Percentiles rank a stretch among this genome's conserved stretches.
These are phyloP conservation scores for Drosophila sordidula DNA, from an alignment of 2,888 invertebrate species.

Conservation along the genomic window DNA sequence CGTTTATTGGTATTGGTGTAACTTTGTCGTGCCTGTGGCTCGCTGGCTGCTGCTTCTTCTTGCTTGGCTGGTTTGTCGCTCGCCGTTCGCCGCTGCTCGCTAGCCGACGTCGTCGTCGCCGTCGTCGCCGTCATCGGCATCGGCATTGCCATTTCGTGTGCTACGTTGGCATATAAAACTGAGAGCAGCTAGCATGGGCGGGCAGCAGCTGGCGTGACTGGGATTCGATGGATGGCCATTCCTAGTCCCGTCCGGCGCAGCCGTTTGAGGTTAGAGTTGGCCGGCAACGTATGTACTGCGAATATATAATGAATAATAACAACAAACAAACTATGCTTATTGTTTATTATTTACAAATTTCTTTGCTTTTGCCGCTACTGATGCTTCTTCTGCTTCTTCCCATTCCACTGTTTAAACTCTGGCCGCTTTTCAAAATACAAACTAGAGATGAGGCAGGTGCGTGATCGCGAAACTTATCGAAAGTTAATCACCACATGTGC, in stretches of 20 bases:
- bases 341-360: conserved; percentile 59
- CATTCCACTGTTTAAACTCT: conserved; percentile 8
- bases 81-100: conserved; percentile 44
- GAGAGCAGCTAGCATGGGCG: conserved; percentile 26
- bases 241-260: conserved; percentile 24
- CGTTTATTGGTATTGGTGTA: conserved; percentile 69
- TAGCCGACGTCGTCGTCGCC: conserved; percentile 41
- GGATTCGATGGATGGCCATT: conserved; percentile 39
- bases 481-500: conserved; percentile 7
- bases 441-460: conserved; percentile 36
- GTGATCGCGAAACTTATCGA: conserved; percentile 13
- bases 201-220: conserved; percentile 48
- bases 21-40: conserved; percentile 57
- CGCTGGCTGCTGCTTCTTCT: conserved; percentile 40
- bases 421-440: conserved; percentile 17
- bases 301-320: conserved; percentile 37
- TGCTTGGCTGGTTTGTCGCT: conserved; percentile 65
- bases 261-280: conserved; percentile 50
- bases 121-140: conserved; percentile 42
- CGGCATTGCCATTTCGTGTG: conserved; percentile 55
- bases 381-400: conserved; percentile 7
- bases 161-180: conserved; percentile 54
- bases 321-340: conserved; percentile 34
- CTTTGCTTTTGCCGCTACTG: conserved; percentile 1
- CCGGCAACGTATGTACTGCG: conserved; percentile 19